These are phyloP conservation scores for Astreopora myriophthalma DNA, from an alignment of 64 coral and sea anemone species.

Conservation along the genomic window DNA sequence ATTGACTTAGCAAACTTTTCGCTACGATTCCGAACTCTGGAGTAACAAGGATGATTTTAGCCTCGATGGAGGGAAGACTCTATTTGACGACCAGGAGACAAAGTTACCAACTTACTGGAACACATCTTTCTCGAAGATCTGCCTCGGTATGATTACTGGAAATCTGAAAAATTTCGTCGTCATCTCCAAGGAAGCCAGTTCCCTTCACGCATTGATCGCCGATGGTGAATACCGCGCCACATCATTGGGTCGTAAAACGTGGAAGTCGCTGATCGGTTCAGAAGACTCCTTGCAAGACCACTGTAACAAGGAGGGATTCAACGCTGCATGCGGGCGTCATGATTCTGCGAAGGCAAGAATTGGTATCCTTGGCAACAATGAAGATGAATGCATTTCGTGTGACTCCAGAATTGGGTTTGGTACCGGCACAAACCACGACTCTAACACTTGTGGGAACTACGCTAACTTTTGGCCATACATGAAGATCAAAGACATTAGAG, in stretches of 20 bases:
- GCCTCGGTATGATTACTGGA: background rate
- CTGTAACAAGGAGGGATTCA: conserved; percentile 51
- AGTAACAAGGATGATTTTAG: conserved; percentile 7
- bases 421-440: background rate
- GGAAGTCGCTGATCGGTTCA: background rate
- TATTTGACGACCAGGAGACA: conserved; percentile 26
- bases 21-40: conserved; percentile 27
- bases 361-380: conserved; percentile 40
- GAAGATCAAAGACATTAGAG: background rate
- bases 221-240: conserved; percentile 14
- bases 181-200: background rate
- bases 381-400: background rate
- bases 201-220: conserved; percentile 9
- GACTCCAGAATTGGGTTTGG: conserved; percentile 27
- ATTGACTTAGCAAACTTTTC: background rate
- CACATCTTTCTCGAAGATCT: background rate
- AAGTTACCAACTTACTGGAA: conserved; percentile 44
- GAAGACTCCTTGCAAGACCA: background rate
- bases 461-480: background rate
- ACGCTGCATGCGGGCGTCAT: background rate
- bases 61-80: background rate
- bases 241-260: background rate
- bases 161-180: background rate
- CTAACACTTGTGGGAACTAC: background rate
- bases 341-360: background rate